Conservation (phyloP, 2,113 vertebrate genomes). For the Campylomormyrus tamandua region DNA sequence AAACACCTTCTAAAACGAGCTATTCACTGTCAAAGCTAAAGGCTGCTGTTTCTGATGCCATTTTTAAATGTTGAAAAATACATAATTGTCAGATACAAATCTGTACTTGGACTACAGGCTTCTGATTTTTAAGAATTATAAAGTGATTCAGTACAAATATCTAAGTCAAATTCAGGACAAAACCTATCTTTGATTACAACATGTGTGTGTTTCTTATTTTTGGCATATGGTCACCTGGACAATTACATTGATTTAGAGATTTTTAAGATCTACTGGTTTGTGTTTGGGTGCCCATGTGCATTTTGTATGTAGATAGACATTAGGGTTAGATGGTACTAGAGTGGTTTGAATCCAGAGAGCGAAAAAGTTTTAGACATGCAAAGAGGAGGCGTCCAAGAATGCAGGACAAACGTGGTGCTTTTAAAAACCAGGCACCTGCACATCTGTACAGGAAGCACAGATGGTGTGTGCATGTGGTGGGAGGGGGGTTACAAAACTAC, state of each 20-base stretch:
- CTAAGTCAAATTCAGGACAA: background rate
- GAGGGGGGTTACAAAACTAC: background rate
- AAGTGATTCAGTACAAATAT: background rate
- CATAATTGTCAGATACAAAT: background rate
- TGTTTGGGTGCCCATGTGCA: background rate
- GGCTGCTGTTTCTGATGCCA: background rate
- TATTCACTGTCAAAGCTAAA: background rate
- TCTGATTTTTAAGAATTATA: background rate
- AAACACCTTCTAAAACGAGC: background rate
- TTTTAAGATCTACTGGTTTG: background rate
- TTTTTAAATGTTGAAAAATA: background rate
- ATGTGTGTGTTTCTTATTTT: background rate
- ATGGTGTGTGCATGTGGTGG: background rate
- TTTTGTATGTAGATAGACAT: background rate
- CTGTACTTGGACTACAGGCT: background rate
- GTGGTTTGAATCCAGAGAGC: background rate
- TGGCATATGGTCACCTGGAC: background rate
- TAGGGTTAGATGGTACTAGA: background rate
- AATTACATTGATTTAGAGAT: background rate
- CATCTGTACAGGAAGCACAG: background rate
- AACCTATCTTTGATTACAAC: background rate
- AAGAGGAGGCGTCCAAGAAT: background rate
- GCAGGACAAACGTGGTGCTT: background rate
- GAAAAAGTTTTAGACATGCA: slow-evolving; percentile 2
- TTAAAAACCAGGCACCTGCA: slow-evolving; percentile 6